Evolutionary conservation across 2,113 vertebrate species (phyloP), one percentile per base, ranked within the genome.

Genomic region (Erythrolamprus reginae): DNA sequence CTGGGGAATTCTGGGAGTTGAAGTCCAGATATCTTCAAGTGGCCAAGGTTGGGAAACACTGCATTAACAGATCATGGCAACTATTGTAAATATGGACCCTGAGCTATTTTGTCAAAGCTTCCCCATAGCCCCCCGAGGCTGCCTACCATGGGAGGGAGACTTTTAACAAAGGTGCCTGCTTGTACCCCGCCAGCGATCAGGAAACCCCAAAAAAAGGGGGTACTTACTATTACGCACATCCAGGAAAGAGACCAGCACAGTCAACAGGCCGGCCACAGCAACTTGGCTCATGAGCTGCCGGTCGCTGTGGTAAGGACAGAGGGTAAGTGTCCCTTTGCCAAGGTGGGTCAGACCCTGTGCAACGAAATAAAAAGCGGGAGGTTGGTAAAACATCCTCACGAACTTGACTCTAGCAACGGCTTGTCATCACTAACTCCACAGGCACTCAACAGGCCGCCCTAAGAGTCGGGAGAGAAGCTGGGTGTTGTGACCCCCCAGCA

Each of bases 231-330:
- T 99, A 95, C 99, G 99, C 95, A 99, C 99, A 38, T 99, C 99
- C 84, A 99, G 97, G 96, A 99, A 99, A 91, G 99, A 99, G 88
- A 99, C 98, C 0, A 99, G 98, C 83, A 99, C 99, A 0, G 99
- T 99, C 93, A 99, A 98, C 55, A 99, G 97, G 52, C 99, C 99
- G 0, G 99, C 99, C 93, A 99, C 99, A 0, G 99, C 99, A 86
- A 99, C 99, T 96, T 99, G 99, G 97, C 99, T 99, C 99, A 99
- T 99, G 89, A 99, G 98, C 97, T 99, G 99, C 92, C 99, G 97
- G 95, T 99, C 99, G 3, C 99, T 99, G 96, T 99, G 99, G 96
- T 99, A 99, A 3, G 99, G 99, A 91, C 99, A 99, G n/a, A 99
- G 97, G 26, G 99, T 99, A 82, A 99, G 98, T 0, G 99, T 99